These are phyloP conservation scores for Sphyrna mokarran DNA, from an alignment of 2,113 vertebrate species.

Conservation along the genomic window DNA sequence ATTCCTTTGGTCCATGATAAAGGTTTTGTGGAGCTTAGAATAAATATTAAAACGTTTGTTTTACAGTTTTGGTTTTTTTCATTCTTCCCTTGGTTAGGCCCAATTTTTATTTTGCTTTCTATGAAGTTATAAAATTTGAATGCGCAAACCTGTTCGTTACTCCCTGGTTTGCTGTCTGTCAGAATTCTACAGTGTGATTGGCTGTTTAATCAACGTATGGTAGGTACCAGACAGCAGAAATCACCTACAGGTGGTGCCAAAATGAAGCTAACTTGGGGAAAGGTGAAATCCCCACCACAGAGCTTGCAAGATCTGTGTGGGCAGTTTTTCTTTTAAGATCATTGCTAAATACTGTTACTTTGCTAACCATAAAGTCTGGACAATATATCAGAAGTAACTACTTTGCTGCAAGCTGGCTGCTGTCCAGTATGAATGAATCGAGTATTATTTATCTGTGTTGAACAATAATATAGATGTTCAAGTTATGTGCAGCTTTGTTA, in stretches of 20 bases:
- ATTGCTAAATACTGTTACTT: too few relatives aligned
- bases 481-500: not conserved
- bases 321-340: not conserved
- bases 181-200: not conserved
- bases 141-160: not conserved
- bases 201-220: not conserved
- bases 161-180: too few relatives aligned
- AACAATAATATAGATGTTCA: not conserved
- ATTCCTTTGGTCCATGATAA: too few relatives aligned
- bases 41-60: not conserved
- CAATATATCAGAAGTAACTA: not conserved
- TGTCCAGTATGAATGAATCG: not conserved
- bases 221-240: not conserved
- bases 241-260: not conserved
- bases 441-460: not conserved
- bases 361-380: not conserved
- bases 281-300: not conserved
- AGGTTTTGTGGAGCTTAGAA: not conserved
- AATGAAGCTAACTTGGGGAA: not conserved
- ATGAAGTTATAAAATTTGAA: not conserved
- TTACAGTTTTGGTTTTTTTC: not conserved
- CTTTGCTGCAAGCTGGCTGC: not conserved
- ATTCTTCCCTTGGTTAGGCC: not conserved
- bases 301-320: not conserved
- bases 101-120: not conserved